Evolutionary conservation across 2,113 vertebrate species (phyloP), one percentile per base, ranked within the genome.

Genomic region (Gopherus flavomarginatus): DNA sequence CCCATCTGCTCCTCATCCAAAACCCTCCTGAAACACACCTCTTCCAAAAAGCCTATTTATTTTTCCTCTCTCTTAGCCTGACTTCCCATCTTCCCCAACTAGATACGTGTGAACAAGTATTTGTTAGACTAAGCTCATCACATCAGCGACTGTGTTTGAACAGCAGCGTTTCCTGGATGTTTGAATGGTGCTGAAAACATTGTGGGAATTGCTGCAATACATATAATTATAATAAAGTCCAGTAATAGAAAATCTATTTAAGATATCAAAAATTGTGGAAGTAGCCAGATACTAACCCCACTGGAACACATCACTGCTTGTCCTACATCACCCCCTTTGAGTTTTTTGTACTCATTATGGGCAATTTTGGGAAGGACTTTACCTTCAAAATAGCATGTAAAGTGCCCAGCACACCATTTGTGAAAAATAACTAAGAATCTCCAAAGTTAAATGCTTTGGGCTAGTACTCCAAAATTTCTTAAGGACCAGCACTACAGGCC

Each of bases 311-410:
- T 77, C 0, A 1, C 42, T 85, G 29, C 42, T 91, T 92, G 38
- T 91, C 86, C 81, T 90, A 85, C 3, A 92, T 65, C 90, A 85
- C 52, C 4, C 5, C 27, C 12, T 27, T 50, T 14, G n/a, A 85
- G 11, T 47, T 69, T 17, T 38, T 49, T 84, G 79, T 44, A 77
- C 2, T 42, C 3, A 31, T 27, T 82, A 8, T 75, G 38, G 89
- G 79, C 14, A 88, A 53, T 17, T 80, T 44, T 19, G 29, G 54
- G 31, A 75, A 42, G 78, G 10, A 3, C 16, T 8, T 42, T 38
- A 26, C 81, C 88, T 81, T 79, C 35, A 35, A 26, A 52, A 13
- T 24, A 93, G 65, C 81, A 62, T 27, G 62, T 89, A 83, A 90
- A 92, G 92, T 38, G 42, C 75, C 53, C 38, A 31, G 83, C 85